Conservation (phyloP, 2,113 vertebrate species). For the Festucalex cinctus region DNA sequence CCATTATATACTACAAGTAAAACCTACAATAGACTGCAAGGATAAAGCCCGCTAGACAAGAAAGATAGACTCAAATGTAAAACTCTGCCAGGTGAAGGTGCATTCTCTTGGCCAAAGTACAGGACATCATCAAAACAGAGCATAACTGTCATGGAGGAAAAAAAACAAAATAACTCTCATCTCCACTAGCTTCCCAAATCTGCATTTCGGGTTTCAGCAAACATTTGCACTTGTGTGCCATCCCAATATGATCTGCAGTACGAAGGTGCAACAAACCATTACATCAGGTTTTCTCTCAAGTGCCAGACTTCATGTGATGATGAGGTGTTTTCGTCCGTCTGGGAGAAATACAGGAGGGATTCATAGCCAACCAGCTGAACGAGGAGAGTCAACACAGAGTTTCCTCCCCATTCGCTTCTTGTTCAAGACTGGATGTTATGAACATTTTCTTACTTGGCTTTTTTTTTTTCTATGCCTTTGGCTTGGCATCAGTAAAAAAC, state of each 20-base stretch:
- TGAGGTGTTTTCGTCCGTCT: constrained; percentile 35
- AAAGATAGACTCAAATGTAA: constrained; percentile 11
- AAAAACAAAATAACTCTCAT: background rate
- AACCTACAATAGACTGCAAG: constrained; percentile 4
- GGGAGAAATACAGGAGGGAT: constrained; percentile 32
- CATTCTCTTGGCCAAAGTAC: constrained; percentile 6
- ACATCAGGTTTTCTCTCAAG: constrained; percentile 38
- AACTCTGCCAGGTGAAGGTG: constrained; percentile 1
- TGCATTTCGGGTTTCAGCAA: constrained; percentile 33
- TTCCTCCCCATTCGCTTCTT: constrained; percentile 32
- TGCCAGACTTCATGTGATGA: constrained; percentile 23
- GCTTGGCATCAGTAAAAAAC: too few relatives aligned
- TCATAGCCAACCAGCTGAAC: constrained; percentile 27
- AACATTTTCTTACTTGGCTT: constrained; percentile 52
- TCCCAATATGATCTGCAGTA: constrained; percentile 16
- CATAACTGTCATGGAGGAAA: background rate
- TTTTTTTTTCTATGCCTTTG: constrained; percentile 1
- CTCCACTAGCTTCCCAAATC: constrained; percentile 11
- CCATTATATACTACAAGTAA: background rate
- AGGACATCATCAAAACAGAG: constrained; percentile 6
- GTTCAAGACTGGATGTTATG: constrained; percentile 30
- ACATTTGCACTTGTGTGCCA: constrained; percentile 31
- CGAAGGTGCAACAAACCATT: constrained; percentile 37
- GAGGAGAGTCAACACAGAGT: constrained; percentile 33
- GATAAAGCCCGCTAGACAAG: constrained; percentile 5